Conservation (phyloP, 1,140 invertebrate genomes). For the Odontomachus brunneus region DNA sequence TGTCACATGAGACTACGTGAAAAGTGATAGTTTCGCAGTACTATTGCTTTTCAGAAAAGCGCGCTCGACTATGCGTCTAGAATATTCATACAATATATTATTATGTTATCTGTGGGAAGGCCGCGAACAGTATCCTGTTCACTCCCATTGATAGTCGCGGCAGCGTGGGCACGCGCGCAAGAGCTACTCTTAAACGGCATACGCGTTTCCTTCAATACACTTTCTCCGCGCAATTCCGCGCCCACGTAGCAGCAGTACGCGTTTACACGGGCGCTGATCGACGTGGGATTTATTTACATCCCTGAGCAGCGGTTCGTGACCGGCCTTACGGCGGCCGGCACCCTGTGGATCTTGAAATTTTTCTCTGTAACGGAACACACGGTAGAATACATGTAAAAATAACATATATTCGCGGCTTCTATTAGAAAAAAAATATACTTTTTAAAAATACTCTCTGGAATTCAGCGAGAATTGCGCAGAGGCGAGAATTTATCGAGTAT, state of each 20-base stretch:
- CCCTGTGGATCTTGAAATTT: background rate
- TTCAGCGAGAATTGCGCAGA: background rate
- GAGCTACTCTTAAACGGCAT: background rate
- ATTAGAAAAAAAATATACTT: too few species aligned
- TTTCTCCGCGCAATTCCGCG: slow-evolving; percentile 12
- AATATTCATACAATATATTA: too few species aligned
- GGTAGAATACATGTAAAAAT: too few species aligned
- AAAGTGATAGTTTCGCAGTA: too few species aligned
- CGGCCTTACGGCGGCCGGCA: background rate
- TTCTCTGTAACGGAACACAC: background rate
- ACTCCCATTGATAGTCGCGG: slow-evolving; percentile 27
- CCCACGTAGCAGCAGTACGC: background rate
- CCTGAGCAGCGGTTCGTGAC: background rate
- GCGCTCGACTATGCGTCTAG: too few species aligned
- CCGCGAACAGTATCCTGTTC: background rate
- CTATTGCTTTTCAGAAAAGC: too few species aligned
- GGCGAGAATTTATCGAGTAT: background rate
- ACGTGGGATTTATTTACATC: background rate
- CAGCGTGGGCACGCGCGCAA: background rate
- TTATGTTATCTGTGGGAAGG: background rate
- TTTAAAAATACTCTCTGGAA: too few species aligned
- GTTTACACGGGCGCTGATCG: background rate
- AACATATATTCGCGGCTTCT: too few species aligned
- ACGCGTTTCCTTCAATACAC: background rate
- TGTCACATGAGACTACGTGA: too few species aligned